Conservation (phyloP, 2,113 vertebrate species). For the Ciconia maguari region DNA sequence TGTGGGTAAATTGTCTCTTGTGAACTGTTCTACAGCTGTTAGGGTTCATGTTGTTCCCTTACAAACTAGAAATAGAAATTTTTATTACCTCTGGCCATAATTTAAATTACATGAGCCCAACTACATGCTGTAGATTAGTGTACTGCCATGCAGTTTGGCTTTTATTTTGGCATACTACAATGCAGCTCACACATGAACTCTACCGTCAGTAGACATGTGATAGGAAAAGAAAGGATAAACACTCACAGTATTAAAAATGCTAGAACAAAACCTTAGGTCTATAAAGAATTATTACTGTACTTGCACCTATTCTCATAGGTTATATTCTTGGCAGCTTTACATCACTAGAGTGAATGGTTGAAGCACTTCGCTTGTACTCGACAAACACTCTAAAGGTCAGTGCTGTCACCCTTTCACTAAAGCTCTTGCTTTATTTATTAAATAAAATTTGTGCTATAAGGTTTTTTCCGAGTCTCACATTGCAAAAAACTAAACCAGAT, state of each 20-base stretch:
- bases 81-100: constrained; percentile 53
- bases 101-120: constrained; percentile 45
- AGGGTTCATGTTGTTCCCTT: constrained; percentile 36
- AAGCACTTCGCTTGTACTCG: not conserved
- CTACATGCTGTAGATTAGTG: not conserved
- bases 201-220: not conserved
- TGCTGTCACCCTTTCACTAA: constrained; percentile 50
- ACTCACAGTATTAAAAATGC: constrained; percentile 9
- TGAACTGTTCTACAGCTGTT: constrained; percentile 55
- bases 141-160: not conserved
- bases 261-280: constrained; percentile 31
- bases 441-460: not conserved
- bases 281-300: constrained; percentile 53
- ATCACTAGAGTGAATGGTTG: constrained; percentile 42
- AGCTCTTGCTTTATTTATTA: constrained; percentile 28
- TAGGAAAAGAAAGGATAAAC: constrained; percentile 11
- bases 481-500: not conserved
- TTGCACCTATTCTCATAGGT: constrained; percentile 44
- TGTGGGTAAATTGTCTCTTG: constrained; percentile 41
- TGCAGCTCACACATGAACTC: not conserved
- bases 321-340: constrained; percentile 58
- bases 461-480: not conserved
- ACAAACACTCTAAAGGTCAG: constrained; percentile 64
- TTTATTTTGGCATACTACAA: not conserved
- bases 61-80: constrained; percentile 51